A percentile compares a stretch with the other conserved stretches of the same genome.
phyloP scores from a whole-genome alignment of 2,888 invertebrate genomes.

The Ormyrus nitidulus region DNA sequence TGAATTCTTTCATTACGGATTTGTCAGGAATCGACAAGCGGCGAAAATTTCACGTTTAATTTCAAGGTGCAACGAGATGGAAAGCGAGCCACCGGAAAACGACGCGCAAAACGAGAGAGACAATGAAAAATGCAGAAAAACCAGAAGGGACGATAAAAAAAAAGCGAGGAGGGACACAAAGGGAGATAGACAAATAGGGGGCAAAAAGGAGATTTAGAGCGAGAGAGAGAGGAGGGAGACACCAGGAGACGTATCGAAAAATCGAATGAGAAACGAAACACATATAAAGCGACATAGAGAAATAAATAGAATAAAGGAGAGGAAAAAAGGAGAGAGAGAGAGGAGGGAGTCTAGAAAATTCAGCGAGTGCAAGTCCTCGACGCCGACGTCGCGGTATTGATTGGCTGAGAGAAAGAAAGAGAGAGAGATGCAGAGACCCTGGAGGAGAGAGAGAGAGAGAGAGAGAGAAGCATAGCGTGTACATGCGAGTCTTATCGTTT shows the following conservation, averaged over 20 bases:
- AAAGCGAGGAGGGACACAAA: neutral
- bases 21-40: too few species aligned
- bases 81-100: too few species aligned
- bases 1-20: too few species aligned
- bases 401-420: slow-evolving; percentile 45
- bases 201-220: neutral
- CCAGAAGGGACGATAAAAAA: neutral
- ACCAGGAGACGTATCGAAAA: slow-evolving; percentile 27
- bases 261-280: slow-evolving; percentile 16
- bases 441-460: slow-evolving; percentile 46
- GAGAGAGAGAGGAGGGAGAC: slow-evolving; percentile 10
- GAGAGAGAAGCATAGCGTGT: slow-evolving; percentile 45
- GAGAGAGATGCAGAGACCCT: slow-evolving; percentile 33
- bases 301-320: slow-evolving; percentile 28
- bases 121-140: slow-evolving; percentile 38
- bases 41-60: too few species aligned
- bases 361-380: slow-evolving; percentile 53
- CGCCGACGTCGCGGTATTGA: slow-evolving; percentile 56
- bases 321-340: slow-evolving; percentile 1
- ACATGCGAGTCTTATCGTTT: slow-evolving; percentile 51
- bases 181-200: slow-evolving; percentile 3
- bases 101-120: neutral
- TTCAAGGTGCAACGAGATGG: too few species aligned
- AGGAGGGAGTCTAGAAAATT: slow-evolving; percentile 43
- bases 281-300: slow-evolving; percentile 18